Conservation (phyloP, 1,140 invertebrate species). For the Drosophila sucinea region DNA sequence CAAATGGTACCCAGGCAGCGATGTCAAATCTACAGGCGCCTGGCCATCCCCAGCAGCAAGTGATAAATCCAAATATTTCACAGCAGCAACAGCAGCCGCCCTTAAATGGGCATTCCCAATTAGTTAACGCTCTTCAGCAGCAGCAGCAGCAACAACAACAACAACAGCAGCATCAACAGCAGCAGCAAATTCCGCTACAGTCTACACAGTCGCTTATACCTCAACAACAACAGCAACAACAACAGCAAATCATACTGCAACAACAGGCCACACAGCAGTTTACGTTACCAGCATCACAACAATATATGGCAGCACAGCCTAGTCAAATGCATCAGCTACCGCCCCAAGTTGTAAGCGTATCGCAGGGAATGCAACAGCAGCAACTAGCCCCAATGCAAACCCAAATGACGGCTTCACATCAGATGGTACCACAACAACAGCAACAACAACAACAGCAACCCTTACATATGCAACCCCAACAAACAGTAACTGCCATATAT, state of each 20-base stretch:
- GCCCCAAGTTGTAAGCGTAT: slow-evolving; percentile 40
- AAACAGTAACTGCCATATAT: slow-evolving; percentile 49
- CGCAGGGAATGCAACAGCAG: slow-evolving; percentile 47
- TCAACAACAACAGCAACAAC: slow-evolving; percentile 53
- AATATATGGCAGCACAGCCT: slow-evolving; percentile 57
- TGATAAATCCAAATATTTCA: slow-evolving; percentile 47
- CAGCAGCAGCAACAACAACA: slow-evolving; percentile 45
- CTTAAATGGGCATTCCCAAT: slow-evolving; percentile 38
- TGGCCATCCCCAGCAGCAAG: slow-evolving; percentile 44
- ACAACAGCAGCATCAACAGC: slow-evolving; percentile 43
- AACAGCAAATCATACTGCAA: slow-evolving; percentile 55
- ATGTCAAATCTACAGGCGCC: slow-evolving; percentile 28
- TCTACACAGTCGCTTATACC: slow-evolving; percentile 14
- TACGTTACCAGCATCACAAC: slow-evolving; percentile 50
- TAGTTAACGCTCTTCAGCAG: slow-evolving; percentile 56
- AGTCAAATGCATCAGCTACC: slow-evolving; percentile 54
- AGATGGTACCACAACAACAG: slow-evolving; percentile 60
- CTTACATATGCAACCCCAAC: slow-evolving; percentile 56
- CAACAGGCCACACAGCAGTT: slow-evolving; percentile 62
- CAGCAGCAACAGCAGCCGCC: slow-evolving; percentile 39
- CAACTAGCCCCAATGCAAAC: slow-evolving; percentile 52
- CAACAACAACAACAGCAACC: slow-evolving; percentile 67
- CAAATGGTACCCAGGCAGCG: slow-evolving; percentile 43
- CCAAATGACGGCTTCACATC: slow-evolving; percentile 58
- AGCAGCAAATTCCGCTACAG: slow-evolving; percentile 48